Conservation (phyloP, 2,797 vertebrate species). For the Diplodus puntazzo region DNA sequence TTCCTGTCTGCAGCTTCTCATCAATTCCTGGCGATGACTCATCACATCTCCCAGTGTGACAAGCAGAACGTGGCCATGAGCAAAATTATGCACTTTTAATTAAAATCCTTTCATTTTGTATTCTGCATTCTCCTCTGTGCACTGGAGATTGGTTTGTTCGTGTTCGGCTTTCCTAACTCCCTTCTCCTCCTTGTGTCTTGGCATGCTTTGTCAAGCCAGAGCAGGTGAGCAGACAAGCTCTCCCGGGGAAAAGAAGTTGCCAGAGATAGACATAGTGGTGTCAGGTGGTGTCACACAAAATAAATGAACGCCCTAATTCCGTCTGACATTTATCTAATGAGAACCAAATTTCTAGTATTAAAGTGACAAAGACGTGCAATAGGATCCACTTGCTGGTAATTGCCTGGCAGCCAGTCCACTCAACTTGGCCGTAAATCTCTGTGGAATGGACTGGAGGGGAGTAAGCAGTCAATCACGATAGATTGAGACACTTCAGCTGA, state of each 20-base stretch:
- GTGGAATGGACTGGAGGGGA: slow-evolving; percentile 58
- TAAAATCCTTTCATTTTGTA: slow-evolving; percentile 21
- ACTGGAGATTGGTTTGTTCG: slow-evolving; percentile 13
- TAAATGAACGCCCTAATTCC: slow-evolving; percentile 78
- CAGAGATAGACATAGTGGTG: slow-evolving; percentile 37
- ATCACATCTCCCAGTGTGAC: slow-evolving; percentile 14
- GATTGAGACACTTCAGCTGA: slow-evolving; percentile 63
- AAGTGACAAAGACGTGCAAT: slow-evolving; percentile 75
- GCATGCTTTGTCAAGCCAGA: slow-evolving; percentile 30
- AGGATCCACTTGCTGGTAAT: slow-evolving; percentile 81
- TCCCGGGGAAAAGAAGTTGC: slow-evolving; percentile 29
- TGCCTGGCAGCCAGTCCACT: slow-evolving; percentile 70
- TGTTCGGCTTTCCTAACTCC: slow-evolving; percentile 22
- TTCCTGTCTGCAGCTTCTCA: slow-evolving; percentile 16
- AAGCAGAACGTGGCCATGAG: slow-evolving; percentile 5
- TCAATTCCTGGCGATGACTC: slow-evolving; percentile 38
- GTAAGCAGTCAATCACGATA: slow-evolving; percentile 61
- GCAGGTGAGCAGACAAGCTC: slow-evolving; percentile 49
- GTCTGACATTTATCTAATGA: slow-evolving; percentile 81
- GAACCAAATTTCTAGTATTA: slow-evolving; percentile 80
- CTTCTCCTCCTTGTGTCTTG: slow-evolving; percentile 19
- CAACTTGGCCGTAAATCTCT: slow-evolving; percentile 61
- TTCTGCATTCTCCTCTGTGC: neutral
- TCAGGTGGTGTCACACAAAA: slow-evolving; percentile 51
- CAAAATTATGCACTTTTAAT: slow-evolving; percentile 9